Conservation (phyloP, 2,888 invertebrate species). For the Acrocyrtus sp. region DNA sequence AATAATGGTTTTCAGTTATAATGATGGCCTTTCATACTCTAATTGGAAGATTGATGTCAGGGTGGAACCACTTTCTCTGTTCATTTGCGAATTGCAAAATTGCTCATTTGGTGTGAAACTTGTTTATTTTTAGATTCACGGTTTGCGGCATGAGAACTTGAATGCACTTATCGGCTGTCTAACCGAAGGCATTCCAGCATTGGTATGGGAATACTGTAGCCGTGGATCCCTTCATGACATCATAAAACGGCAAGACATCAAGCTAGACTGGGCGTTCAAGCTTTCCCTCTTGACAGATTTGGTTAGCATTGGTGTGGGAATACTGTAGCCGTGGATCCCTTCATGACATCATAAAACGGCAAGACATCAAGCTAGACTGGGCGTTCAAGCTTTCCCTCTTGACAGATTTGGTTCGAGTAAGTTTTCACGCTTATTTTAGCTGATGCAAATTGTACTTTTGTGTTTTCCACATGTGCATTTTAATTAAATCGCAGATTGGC, state of each 20-base stretch:
- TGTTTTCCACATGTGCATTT: not conserved
- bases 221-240: constrained; percentile 90
- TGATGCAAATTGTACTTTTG: not conserved
- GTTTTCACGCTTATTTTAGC: no score
- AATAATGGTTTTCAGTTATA: no score
- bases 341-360: constrained; percentile 87
- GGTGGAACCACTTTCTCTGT: no score
- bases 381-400: constrained; percentile 92
- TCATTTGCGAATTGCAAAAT: no score
- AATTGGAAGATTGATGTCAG: no score
- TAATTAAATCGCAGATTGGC: not conserved
- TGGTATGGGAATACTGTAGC: constrained; percentile 89
- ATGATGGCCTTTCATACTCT: no score
- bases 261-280: constrained; percentile 95
- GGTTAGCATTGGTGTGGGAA: constrained; percentile 87
- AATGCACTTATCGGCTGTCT: constrained; percentile 90
- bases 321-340: constrained; percentile 89
- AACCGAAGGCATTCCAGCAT: constrained; percentile 79
- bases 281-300: constrained; percentile 92
- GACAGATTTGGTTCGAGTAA: constrained; percentile 90
- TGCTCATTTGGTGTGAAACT: no score
- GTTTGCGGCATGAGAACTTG: constrained; percentile 89
- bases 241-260: constrained; percentile 87
- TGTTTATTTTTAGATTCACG: no score
- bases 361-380: constrained; percentile 94